Evolutionary conservation across 2,888 invertebrate species (phyloP), one percentile per base, ranked within the genome.

Genomic region (Mythimna vitellina): DNA sequence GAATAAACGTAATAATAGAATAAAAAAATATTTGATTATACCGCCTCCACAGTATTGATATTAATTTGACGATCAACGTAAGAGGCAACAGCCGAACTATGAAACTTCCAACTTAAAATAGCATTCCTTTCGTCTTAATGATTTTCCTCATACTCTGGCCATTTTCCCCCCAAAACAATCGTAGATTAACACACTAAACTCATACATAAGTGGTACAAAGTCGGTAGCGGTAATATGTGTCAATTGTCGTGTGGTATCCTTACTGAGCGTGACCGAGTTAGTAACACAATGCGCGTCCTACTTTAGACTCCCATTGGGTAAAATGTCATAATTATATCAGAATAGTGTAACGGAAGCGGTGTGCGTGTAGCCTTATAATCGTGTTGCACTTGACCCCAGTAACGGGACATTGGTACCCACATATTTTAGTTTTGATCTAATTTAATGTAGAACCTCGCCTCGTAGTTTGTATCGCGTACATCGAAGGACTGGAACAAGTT

Each of bases 241-340:
- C 89, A 89, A 81, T 80, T 77, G 85, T 70, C 83, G 76, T 71
- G 70, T 64, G 71, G 68, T 75, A 74, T 80, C 92, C 91, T 87
- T 91, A 91, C 79, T 80, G 66, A 88, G 82, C 68, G 73, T 82
- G 86, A 64, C 85, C 85, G 82, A 20, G 83, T 85, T 83, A 73
- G 61, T 32, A 38, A 73, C 74, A 85, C 84, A 85, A 85, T 85
- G 82, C 70, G 57, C 73, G 85, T 90, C 89, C 92, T 82, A 93
- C 89, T 88, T 92, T 25, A 63, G 51, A 51, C 91, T 93, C 94
- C 94, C 94, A 81, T 92, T 94, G 95, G 95, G 93, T 92, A 95
- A 95, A 95, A 92, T 95, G 95, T 95, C 95, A 94, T 94, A 93
- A 92, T 94, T 94, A 93, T 93, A 93, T 93, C 93, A 93, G 93